These are phyloP conservation scores for Morinoia aosen DNA, from an alignment of 2,888 invertebrate species.

Conservation along the genomic window DNA sequence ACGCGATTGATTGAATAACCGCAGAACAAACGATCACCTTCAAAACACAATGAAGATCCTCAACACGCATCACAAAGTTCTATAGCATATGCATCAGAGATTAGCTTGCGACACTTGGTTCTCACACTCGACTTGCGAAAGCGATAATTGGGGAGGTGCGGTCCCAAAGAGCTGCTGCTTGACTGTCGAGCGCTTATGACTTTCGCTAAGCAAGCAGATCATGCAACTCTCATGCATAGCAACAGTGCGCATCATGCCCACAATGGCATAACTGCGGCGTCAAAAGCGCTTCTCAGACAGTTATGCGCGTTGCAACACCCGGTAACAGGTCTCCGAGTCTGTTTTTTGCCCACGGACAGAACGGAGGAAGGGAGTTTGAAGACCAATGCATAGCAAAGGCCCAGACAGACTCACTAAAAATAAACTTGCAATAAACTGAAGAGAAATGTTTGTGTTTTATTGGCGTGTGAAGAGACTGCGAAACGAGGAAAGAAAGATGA, in stretches of 20 bases:
- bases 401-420: not conserved
- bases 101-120: not conserved
- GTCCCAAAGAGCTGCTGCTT: not conserved
- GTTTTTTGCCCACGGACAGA: not conserved
- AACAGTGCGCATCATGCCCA: not conserved
- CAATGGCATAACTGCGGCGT: constrained; percentile 22
- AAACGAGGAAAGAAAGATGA: no score
- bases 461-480: no score
- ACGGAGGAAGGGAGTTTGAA: not conserved
- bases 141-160: not conserved
- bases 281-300: constrained; percentile 23
- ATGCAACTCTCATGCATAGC: constrained; percentile 6
- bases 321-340: constrained; percentile 1
- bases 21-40: not conserved
- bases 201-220: not conserved
- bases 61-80: not conserved
- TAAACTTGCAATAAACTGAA: not conserved
- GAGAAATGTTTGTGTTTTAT: no score
- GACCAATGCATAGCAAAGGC: not conserved
- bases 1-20: not conserved
- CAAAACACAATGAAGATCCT: not conserved
- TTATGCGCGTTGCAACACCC: not conserved
- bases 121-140: not conserved
- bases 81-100: not conserved
- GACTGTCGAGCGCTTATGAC: not conserved